Evolutionary conservation across 2,888 invertebrate species (phyloP), one percentile per base, ranked within the genome.

Genomic region (Eupeodes latifasciatus): DNA sequence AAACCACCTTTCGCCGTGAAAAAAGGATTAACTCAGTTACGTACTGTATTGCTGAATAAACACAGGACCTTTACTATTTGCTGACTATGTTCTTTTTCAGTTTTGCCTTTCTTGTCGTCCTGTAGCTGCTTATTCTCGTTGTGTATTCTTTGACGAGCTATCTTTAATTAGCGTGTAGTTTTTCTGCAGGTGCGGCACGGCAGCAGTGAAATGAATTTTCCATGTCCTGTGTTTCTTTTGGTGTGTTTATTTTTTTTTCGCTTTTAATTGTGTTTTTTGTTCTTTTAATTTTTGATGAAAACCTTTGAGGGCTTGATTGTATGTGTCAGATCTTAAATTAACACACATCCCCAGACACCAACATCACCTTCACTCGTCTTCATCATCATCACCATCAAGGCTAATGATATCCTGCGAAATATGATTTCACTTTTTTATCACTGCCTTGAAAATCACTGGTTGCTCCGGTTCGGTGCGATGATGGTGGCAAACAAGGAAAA

Each of bases 131-230:
- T 9, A 9, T 47, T 11, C 12, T 11, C 4, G 0, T 1, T 74
- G 47, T 79, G 74, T 79, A 11, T 66, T 80, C 64, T 57, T 27
- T 49, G 27, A 64, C 14, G 11, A 74, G 49, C 59, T 10, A 53
- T 62, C 53, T 69, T 62, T 57, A 85, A 71, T 85, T 81, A 71
- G 57, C 64, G 49, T 53, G 55, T n/a, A 27, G 75, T 69, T 27
- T 11, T 51, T 36, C 9, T 34, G 67, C 75, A 79, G 84, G 85
- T 80, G 67, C 61, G 72, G 44, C 55, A 51, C 59, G 44, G 36
- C 57, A 66, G 12, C 51, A 51, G 51, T 47, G 53, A 16, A 61
- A 53, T 55, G n/a, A 79, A 77, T 61, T 74, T 74, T 79, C 61
- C 74, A 84, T 51, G 44, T 53, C 64, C 51, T 55, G 47, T 77